Evolutionary conservation across 2,888 invertebrate genomes (phyloP), one percentile per base, ranked within the genome.

Genomic region (Dryobota labecula): DNA sequence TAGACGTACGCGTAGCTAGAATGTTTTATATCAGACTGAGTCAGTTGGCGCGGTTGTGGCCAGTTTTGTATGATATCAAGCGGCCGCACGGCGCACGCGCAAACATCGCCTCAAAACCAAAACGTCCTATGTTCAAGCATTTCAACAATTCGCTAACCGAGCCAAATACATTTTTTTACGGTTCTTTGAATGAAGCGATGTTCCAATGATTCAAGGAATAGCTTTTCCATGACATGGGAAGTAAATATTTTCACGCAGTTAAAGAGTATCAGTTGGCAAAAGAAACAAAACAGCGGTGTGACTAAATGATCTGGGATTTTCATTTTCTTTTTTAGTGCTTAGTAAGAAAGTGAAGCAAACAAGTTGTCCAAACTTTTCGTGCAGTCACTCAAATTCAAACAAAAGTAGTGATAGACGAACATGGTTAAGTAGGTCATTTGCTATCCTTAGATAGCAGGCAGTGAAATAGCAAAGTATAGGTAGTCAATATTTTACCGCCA

Each of bases 11-110:
- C 87, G 90, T 93, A 89, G 92, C 93, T 94, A 94, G 94, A 93
- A 92, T 94, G 95, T 92, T 94, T 93, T 89, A 93, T 95, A 95
- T 94, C 94, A 93, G 91, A 96, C 96, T 96, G 95, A 95, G 93
- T 94, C 93, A 94, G 93, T 92, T 90, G 88, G 90, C 93, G 93
- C 89, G 90, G 85, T 89, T 86, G 91, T 90, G 89, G 93, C 94
- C 90, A 93, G 95, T 96, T 96, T 95, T 96, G 96, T 95, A 94
- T 86, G 89, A 92, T 89, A 88, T 88, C 86, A 82, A 86, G 90
- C 91, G 89, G 84, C 84, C 88, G 88, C 81, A 90, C 83, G 90
- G 95, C 95, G 95, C 95, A 94, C 91, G 95, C 95, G 95, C 94
- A 87, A 89, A 90, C 80, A 30, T 49, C 79, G 43, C 67, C 77